Evolutionary conservation across 2,888 invertebrate genomes (phyloP).

Genomic region (Hermaeophaga mercurialis): DNA sequence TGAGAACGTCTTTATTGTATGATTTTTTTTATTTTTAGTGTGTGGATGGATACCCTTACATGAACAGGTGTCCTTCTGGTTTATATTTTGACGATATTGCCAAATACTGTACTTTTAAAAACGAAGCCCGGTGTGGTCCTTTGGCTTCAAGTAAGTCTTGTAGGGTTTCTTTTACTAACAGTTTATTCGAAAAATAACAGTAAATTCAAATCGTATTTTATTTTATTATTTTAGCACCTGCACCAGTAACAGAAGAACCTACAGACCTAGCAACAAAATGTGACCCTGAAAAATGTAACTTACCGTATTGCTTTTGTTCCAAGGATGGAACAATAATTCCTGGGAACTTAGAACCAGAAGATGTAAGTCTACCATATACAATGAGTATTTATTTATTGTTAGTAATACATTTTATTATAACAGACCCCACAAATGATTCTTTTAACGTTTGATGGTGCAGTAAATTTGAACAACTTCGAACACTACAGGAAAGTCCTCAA

Average conservation of each 20-base stretch:
- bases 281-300: slow-evolving; percentile 72
- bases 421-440: slow-evolving; percentile 93
- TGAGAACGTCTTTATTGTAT: too few relatives aligned
- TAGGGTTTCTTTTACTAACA: neutral
- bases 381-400: neutral
- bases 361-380: slow-evolving; percentile 63
- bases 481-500: slow-evolving; percentile 86
- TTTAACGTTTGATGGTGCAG: slow-evolving; percentile 90
- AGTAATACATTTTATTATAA: slow-evolving; percentile 4
- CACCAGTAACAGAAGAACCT: slow-evolving; percentile 82
- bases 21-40: slow-evolving; percentile 69
- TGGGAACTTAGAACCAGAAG: slow-evolving; percentile 79
- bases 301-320: slow-evolving; percentile 92
- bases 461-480: slow-evolving; percentile 90
- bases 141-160: slow-evolving; percentile 78
- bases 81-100: slow-evolving; percentile 88
- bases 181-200: neutral
- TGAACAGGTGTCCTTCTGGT: slow-evolving; percentile 88
- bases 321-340: slow-evolving; percentile 89
- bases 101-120: slow-evolving; percentile 89
- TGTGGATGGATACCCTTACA: slow-evolving; percentile 86
- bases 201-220: neutral
- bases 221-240: slow-evolving; percentile 70
- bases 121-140: slow-evolving; percentile 89
- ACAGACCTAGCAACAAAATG: slow-evolving; percentile 81